Base-by-base conservation (phyloP, 1,140 invertebrate species). In the Apocrypta bakeri region DNA sequence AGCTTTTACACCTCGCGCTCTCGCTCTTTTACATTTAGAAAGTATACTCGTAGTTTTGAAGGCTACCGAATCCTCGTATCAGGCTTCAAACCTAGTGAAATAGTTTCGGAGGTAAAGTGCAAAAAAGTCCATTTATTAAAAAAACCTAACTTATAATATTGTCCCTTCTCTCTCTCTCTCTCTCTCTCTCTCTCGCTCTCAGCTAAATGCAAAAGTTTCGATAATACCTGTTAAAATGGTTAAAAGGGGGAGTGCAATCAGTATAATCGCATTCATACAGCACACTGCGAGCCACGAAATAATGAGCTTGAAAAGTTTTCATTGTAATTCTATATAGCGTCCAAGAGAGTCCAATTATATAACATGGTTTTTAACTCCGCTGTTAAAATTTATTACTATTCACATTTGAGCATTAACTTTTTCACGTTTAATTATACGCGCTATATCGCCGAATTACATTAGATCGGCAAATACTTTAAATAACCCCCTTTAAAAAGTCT, bases 41-140 rank as follows among this genome's bases (percentile, higher is more conserved):
- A 25, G 33, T 8, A 12, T 33, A n/a, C n/a, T n/a, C n/a, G 24
- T 25, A 40, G 63, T 64, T 76, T 63, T 4, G 63, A 12, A 56
- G 48, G 48, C 21, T 17, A 2, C 17, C 21, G 21, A 14, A 37
- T 21, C 14, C 31, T 25, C 17, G 69, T 27, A 80, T 80, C 29
- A n/a, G 17, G 17, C 9, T 73, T 80, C 73, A 17, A 68, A 80
- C 31, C 69, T 37, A 73, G 63, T 73, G 31, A 80, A 73, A 72
- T 73, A 73, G 78, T 73, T 63, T 7, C 48, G 21, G 21, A 63
- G 48, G 27, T 17, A 3, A 17, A 2, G 29, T 27, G 69, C 17
- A 24, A 71, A 56, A 56, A 63, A 63, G 48, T 63, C 29, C 8
- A 24, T 1, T 37, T 25, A 80, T 63, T 80, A 72, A 63, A 61